Base-by-base conservation (phyloP, 2,113 vertebrate species). In the Thamnaconus septentrionalis region DNA sequence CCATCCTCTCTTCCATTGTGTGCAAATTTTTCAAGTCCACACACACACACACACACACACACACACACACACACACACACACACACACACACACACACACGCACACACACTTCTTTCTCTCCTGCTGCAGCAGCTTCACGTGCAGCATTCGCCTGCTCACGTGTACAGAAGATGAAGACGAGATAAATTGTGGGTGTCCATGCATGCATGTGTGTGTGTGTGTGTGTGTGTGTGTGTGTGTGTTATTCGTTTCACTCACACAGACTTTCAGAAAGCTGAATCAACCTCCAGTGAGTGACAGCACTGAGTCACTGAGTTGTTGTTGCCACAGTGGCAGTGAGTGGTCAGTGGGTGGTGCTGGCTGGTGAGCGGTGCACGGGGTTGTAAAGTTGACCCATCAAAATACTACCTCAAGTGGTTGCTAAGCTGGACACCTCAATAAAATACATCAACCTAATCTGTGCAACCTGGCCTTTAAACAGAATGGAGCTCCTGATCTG, bases 81-180 rank as follows among this genome's bases (percentile, higher is more conserved):
- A 54, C 41, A 43, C 7, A 40, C 56, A 53, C 54, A 54, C 39
- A 7, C 57, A 42, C 53, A 40, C 39, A 4, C 45, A 53, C 4
- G 54, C 53, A 10, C 48, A 53, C 31, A 42, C 11, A 60, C 44
- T 49, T 49, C 3, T 49, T 8, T 10, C 11, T 10, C 65, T 53
- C 42, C 61, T 47, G 61, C 56, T 64, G 61, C 40, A 40, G 56
- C 7, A 0, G 48, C 62, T 67, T 73, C 78, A 75, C 57, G 71
- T 84, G 81, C 4, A 8, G 41, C 6, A 5, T 12, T 51, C 4
- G 40, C 31, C 11, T 1, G 31, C 64, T 67, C 76, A 77, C 67
- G 48, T 78, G 79, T 31, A 39, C 18, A 8, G 11, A 4, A 6
- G 7, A n/a, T 4, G n/a, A 9, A 9, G 4, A 6, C n/a, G n/a